Conservation (phyloP, 2,113 vertebrate species). For the Proterorhinus semilunaris region DNA sequence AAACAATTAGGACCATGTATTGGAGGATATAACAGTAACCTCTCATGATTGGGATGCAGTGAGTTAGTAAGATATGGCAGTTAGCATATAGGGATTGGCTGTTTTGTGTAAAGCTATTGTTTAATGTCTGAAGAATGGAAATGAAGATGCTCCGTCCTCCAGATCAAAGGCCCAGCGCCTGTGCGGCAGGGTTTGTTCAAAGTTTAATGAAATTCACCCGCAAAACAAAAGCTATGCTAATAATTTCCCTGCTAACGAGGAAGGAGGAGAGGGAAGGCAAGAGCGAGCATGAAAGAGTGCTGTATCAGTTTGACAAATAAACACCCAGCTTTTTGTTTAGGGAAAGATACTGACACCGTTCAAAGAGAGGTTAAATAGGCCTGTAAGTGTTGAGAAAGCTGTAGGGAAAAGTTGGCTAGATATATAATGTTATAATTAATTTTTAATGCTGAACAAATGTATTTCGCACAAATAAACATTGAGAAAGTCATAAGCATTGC, state of each 20-base stretch:
- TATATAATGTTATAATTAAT: conserved; percentile 48
- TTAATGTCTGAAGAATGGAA: conserved; percentile 78
- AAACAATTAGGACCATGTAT: conserved; percentile 46
- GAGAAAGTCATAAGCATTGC: too few species aligned
- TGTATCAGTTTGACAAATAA: conserved; percentile 74
- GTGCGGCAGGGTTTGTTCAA: conserved; percentile 71
- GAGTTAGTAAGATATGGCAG: conserved; percentile 53
- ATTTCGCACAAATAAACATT: too few species aligned
- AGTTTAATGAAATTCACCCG: conserved; percentile 80
- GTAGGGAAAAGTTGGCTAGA: conserved; percentile 10
- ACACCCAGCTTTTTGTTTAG: conserved; percentile 59
- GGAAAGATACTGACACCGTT: conserved; percentile 57
- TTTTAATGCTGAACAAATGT: conserved; percentile 8
- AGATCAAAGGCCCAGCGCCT: conserved; percentile 74
- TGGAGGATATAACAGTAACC: conserved; percentile 42
- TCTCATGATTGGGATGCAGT: conserved; percentile 61
- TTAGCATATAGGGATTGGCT: conserved; percentile 56
- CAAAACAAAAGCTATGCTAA: conserved; percentile 77
- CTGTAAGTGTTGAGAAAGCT: conserved; percentile 54
- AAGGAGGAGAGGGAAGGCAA: conserved; percentile 54
- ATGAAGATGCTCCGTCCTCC: conserved; percentile 69
- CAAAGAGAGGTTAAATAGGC: conserved; percentile 68
- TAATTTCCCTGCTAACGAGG: conserved; percentile 69
- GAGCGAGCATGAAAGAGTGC: conserved; percentile 35
- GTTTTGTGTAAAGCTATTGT: conserved; percentile 65